Percentiles rank a stretch among this genome's conserved stretches.
phyloP scores from a whole-genome alignment of 1,140 invertebrate species.

The Riptortus pedestris region DNA sequence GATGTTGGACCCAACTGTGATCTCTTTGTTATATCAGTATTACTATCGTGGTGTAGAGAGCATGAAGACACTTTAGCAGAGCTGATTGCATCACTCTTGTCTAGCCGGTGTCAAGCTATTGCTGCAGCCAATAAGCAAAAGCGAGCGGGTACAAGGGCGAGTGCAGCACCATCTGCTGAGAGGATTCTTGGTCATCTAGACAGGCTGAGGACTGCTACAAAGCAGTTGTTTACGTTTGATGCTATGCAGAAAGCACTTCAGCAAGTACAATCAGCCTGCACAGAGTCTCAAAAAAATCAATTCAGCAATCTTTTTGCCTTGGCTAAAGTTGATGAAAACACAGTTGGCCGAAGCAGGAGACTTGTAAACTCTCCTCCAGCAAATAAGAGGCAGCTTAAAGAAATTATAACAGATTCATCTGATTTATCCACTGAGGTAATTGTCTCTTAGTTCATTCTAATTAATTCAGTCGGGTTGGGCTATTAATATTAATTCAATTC shows the following conservation, averaged over 20 bases:
- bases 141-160: slow-evolving; percentile 42
- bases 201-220: slow-evolving; percentile 63
- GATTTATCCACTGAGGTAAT: slow-evolving; percentile 68
- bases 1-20: slow-evolving; percentile 57
- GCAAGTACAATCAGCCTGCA: slow-evolving; percentile 49
- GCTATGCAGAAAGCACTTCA: slow-evolving; percentile 81
- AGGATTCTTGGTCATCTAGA: slow-evolving; percentile 86
- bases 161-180: slow-evolving; percentile 54
- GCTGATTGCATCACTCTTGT: slow-evolving; percentile 63
- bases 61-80: slow-evolving; percentile 82
- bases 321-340: slow-evolving; percentile 71
- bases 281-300: slow-evolving; percentile 65
- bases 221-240: slow-evolving; percentile 64
- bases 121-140: slow-evolving; percentile 85
- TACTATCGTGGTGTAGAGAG: slow-evolving; percentile 87
- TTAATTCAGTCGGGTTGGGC: no score
- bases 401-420: slow-evolving; percentile 52
- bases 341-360: slow-evolving; percentile 35
- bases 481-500: no score
- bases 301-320: slow-evolving; percentile 84
- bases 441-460: background rate
- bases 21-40: slow-evolving; percentile 73
- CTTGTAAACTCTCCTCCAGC: slow-evolving; percentile 40
- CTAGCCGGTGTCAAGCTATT: slow-evolving; percentile 60
- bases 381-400: slow-evolving; percentile 42